A percentile compares a stretch with the other conserved stretches of the same genome.
These are phyloP conservation scores for Pocillopora meandrina DNA, from an alignment of 92 coral and sea anemone species.

Conservation along the genomic window DNA sequence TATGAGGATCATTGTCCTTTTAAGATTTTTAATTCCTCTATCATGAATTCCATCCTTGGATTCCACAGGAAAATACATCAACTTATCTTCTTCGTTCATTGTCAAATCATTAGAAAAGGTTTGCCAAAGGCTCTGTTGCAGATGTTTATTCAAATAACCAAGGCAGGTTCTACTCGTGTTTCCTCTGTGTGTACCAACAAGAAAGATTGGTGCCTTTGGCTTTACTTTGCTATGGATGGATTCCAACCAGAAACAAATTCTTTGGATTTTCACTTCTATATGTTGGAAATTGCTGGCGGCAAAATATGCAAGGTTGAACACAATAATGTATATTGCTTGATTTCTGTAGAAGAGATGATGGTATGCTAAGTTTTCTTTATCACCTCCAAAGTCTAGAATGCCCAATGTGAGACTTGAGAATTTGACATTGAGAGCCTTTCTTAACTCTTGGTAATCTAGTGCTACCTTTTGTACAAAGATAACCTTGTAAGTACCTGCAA, in stretches of 20 bases:
- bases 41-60: conserved; percentile 16
- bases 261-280: background rate
- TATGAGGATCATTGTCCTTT: conserved; percentile 2
- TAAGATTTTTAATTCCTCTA: conserved; percentile 25
- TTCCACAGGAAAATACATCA: conserved; percentile 48
- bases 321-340: conserved; percentile 46
- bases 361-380: conserved; percentile 47
- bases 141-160: conserved; percentile 3
- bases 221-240: conserved; percentile 53
- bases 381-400: conserved; percentile 68
- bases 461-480: background rate
- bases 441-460: conserved; percentile 16
- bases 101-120: conserved; percentile 21
- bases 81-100: conserved; percentile 15
- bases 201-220: conserved; percentile 38
- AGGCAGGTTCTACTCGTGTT: background rate
- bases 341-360: conserved; percentile 53
- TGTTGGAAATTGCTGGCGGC: conserved; percentile 8
- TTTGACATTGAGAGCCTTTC: conserved; percentile 21
- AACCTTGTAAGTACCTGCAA: background rate
- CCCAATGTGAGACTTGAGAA: conserved; percentile 39
- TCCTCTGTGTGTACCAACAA: conserved; percentile 68
- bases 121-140: conserved; percentile 29
- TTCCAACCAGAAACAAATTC: conserved; percentile 61
- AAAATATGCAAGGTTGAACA: conserved; percentile 28